Conservation (phyloP, 2,888 invertebrate genomes). For the Drosophila robusta region DNA sequence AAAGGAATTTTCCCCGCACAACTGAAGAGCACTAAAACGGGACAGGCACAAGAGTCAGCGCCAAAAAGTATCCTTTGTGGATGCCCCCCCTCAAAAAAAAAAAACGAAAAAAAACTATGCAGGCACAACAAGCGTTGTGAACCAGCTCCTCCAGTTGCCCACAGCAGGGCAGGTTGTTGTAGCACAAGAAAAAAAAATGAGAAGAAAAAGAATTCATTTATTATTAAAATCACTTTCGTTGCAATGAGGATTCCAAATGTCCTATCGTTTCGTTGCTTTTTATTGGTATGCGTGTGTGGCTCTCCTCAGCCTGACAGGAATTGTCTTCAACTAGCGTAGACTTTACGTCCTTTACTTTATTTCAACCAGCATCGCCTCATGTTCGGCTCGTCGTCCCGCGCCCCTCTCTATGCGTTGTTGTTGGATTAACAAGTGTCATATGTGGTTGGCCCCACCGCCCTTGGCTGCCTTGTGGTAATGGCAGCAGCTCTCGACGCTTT, state of each 20-base stretch:
- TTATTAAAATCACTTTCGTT: conserved; percentile 85
- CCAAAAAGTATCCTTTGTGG: conserved; percentile 50
- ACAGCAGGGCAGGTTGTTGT: conserved; percentile 16
- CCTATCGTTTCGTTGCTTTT: conserved; percentile 75
- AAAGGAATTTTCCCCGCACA: conserved; percentile 23
- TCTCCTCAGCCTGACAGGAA: conserved; percentile 51
- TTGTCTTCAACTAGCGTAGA: conserved; percentile 73
- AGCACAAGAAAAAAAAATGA: conserved; percentile 4
- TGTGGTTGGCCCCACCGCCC: conserved; percentile 53
- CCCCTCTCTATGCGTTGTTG: conserved; percentile 30
- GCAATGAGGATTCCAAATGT: conserved; percentile 84
- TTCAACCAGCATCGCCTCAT: conserved; percentile 43
- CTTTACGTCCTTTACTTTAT: conserved; percentile 26
- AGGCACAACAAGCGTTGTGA: conserved; percentile 8
- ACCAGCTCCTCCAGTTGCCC: not conserved
- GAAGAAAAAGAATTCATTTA: conserved; percentile 79
- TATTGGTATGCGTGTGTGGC: conserved; percentile 70
- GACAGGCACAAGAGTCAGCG: conserved; percentile 11
- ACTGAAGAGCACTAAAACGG: conserved; percentile 51
- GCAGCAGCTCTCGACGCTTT: conserved; percentile 51
- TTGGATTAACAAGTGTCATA: conserved; percentile 79
- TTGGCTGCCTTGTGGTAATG: conserved; percentile 47
- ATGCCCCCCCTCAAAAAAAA: conserved; percentile 2
- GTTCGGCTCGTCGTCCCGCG: conserved; percentile 52
- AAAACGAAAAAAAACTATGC: conserved; percentile 37